phyloP scores from a whole-genome alignment of 2,888 invertebrate genomes.

The Sinodicranocentrus sp. region DNA sequence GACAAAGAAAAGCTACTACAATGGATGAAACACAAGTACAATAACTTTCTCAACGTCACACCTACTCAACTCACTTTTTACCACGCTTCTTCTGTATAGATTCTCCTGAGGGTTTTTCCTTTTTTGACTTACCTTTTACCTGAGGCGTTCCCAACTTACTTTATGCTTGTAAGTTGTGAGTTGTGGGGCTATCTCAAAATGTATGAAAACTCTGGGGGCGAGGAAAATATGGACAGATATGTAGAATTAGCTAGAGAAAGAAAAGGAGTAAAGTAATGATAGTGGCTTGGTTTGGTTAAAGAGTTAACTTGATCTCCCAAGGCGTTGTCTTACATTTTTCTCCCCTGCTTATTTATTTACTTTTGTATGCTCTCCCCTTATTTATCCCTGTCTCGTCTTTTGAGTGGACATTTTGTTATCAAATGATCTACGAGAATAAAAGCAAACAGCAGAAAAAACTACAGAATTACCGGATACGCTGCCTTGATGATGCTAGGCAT shows the following conservation, averaged over 20 bases:
- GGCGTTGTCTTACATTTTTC: conserved; percentile 52
- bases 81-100: background rate
- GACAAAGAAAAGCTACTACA: conserved; percentile 18
- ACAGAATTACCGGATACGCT: conserved; percentile 21
- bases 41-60: conserved; percentile 45
- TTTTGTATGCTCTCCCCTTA: background rate
- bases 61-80: conserved; percentile 27
- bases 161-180: background rate
- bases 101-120: conserved; percentile 19
- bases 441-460: conserved; percentile 11
- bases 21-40: conserved; percentile 37
- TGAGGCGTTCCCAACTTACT: conserved; percentile 19
- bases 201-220: background rate
- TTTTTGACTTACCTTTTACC: conserved; percentile 7
- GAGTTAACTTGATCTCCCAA: conserved; percentile 49
- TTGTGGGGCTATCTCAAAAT: background rate
- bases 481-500: background rate
- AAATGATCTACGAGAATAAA: conserved; percentile 37
- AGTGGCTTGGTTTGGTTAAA: conserved; percentile 4
- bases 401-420: conserved; percentile 27
- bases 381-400: conserved; percentile 23
- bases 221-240: background rate
- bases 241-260: background rate
- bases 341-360: conserved; percentile 37
- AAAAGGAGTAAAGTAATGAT: background rate